A percentile compares a stretch with the other conserved stretches of the same genome.
Conservation (phyloP, 2,797 vertebrate genomes). For the Rhinichthys osculus region DNA sequence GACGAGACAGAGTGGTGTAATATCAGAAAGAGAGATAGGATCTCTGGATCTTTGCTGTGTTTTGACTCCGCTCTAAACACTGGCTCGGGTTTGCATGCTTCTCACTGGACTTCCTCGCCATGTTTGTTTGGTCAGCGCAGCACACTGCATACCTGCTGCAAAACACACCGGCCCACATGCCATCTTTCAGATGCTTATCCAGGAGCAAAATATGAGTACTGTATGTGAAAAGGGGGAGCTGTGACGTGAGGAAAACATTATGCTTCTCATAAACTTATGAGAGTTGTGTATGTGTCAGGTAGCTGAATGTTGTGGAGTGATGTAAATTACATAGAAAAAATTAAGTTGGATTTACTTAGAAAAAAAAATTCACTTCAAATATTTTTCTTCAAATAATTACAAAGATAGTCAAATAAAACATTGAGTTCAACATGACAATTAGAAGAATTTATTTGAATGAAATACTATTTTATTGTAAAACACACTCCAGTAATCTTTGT, state of each 20-base stretch:
- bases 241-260: not conserved
- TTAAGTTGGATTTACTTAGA: not conserved
- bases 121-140: conserved; percentile 71
- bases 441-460: not conserved
- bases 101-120: conserved; percentile 55
- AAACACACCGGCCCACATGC: conserved; percentile 46
- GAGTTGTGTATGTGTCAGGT: conserved; percentile 9
- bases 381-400: not conserved
- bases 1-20: not conserved
- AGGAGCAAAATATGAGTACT: not conserved
- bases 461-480: not conserved
- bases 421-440: too few relatives aligned
- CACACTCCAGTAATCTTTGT: not conserved
- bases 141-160: conserved; percentile 49
- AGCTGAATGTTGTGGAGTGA: not conserved
- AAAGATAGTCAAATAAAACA: not conserved
- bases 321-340: not conserved
- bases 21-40: conserved; percentile 71
- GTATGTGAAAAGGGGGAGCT: conserved; percentile 38
- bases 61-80: conserved; percentile 70
- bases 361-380: not conserved
- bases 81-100: conserved; percentile 67
- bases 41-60: conserved; percentile 64
- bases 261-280: not conserved
- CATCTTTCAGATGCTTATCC: conserved; percentile 46